Evolutionary conservation across 1,140 invertebrate genomes (phyloP), one percentile per base, ranked within the genome.

Genomic region (Rhyacophila brunnea): DNA sequence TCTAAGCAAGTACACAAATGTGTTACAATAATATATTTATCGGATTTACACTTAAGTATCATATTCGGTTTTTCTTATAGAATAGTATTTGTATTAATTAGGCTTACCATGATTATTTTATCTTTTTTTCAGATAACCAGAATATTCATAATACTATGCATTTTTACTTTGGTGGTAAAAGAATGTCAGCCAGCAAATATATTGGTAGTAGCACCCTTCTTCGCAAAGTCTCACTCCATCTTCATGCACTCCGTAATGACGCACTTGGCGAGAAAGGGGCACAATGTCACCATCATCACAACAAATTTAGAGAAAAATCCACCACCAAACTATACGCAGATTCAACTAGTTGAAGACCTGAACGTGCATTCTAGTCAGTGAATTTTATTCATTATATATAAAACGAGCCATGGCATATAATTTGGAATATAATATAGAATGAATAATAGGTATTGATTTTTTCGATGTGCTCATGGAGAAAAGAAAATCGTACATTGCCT

Each of bases 271-370:
- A 38, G 62, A n/a, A 45, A 40, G 17, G 68, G 68, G 18, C 68
- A 70, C 42, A 44, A 69, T 52, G 61, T 70, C 9, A 69, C 67
- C 1, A 57, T 70, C 6, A 56, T 70, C n/a, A 52, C 65, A 10
- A 48, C 54, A 11, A 59, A 58, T 46, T 14, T 50, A 9, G 36
- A 55, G 10, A 50, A 58, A n/a, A 49, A 65, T 20, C 55, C 59
- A 7, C 63, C 63, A n/a, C 6, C 32, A 10, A 65, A 65, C 34
- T 55, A 58, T 32, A 38, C 35, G 6, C 58, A 65, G 17, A 65
- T 65, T 43, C 11, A 13, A 44, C 36, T 55, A 28, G 9, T 28
- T 28, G 23, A 28, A 1, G 43, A 53, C 62, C 10, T 38, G 28
- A 35, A 50, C 15, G 13, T 45, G 7, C 40, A n/a, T n/a, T n/a